These are phyloP conservation scores for Ardeotis arabs DNA, from an alignment of 2,113 vertebrate genomes.

Conservation along the genomic window DNA sequence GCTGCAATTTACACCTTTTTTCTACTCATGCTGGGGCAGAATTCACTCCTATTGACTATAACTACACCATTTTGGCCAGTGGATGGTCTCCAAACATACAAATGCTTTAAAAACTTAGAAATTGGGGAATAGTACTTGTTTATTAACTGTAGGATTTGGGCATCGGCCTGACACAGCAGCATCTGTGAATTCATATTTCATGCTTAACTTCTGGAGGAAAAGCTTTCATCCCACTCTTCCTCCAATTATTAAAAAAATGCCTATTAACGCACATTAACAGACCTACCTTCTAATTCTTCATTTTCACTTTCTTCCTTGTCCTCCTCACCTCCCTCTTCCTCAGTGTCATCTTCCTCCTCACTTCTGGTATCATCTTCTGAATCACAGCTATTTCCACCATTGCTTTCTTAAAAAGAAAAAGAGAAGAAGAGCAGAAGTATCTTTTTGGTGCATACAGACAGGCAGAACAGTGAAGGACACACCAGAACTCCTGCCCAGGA, in stretches of 20 bases:
- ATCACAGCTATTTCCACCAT: slow-evolving; percentile 67
- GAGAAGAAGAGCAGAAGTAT: not conserved
- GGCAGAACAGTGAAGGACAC: not conserved
- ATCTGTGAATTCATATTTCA: not conserved
- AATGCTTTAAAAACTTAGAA: not conserved
- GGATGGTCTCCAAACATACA: not conserved
- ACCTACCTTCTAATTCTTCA: slow-evolving; percentile 72
- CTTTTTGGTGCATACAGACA: not conserved
- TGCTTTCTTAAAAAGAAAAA: slow-evolving; percentile 73
- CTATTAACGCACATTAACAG: not conserved
- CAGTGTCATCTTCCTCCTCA: slow-evolving; percentile 72
- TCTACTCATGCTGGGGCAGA: not conserved
- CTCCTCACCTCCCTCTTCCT: slow-evolving; percentile 75
- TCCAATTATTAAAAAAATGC: not conserved
- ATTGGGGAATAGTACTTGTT: not conserved
- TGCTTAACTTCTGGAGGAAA: not conserved
- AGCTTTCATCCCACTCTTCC: not conserved
- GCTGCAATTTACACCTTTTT: not conserved
- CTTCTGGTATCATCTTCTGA: slow-evolving; percentile 75
- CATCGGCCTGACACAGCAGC: not conserved
- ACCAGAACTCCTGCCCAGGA: not conserved
- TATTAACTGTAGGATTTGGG: not conserved
- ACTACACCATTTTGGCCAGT: not conserved
- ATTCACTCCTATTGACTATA: not conserved
- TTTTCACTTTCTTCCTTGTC: slow-evolving; percentile 79